Evolutionary conservation across 1,140 invertebrate genomes (phyloP).

Genomic region (Bradysia coprophila): DNA sequence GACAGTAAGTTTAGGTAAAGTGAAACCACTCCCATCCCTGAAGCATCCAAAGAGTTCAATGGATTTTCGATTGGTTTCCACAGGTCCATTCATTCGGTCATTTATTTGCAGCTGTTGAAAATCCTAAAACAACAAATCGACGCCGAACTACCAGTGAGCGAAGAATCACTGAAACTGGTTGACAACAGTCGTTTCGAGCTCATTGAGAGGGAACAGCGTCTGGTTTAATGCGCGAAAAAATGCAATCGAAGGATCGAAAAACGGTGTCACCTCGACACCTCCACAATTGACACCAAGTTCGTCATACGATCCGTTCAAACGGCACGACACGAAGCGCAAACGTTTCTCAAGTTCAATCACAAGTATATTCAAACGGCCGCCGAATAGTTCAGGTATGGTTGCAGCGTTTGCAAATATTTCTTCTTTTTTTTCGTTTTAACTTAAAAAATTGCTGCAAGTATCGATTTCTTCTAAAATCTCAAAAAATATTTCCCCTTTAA

Average conservation of each 20-base stretch:
- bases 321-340: constrained; percentile 43
- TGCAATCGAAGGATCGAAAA: too few species aligned
- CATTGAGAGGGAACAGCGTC: constrained; percentile 51
- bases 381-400: constrained; percentile 23
- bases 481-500: too few species aligned
- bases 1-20: constrained; percentile 21
- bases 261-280: constrained; percentile 17
- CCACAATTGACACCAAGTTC: constrained; percentile 21
- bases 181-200: constrained; percentile 57
- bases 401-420: too few species aligned
- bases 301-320: constrained; percentile 28
- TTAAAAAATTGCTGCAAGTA: too few species aligned
- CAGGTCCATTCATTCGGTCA: constrained; percentile 69
- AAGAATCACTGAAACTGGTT: constrained; percentile 46
- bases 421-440: too few species aligned
- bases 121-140: constrained; percentile 78
- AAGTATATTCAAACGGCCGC: constrained; percentile 44
- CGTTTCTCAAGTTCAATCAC: constrained; percentile 51
- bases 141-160: constrained; percentile 45
- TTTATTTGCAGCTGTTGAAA: constrained; percentile 46
- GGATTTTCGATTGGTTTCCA: too few species aligned
- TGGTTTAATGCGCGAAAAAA: constrained; percentile 45
- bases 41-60: too few species aligned
- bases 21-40: too few species aligned
- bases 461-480: too few species aligned